Conservation (phyloP, 2,797 vertebrate genomes). For the Pelochelys cantorii region DNA sequence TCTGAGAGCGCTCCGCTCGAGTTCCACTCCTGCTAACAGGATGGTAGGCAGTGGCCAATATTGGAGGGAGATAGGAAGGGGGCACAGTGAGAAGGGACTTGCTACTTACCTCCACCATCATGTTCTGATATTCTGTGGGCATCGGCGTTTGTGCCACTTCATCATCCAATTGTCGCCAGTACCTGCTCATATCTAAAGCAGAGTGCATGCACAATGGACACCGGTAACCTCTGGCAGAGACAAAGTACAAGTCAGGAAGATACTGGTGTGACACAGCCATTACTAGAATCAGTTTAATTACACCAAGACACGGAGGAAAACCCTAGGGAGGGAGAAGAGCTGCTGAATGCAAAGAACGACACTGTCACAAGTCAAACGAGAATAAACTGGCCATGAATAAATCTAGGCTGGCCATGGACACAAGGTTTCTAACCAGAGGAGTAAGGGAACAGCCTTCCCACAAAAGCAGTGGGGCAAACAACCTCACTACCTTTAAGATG, state of each 20-base stretch:
- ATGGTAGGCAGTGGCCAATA: background rate
- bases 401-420: background rate
- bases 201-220: conserved; percentile 97
- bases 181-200: conserved; percentile 87
- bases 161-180: conserved; percentile 90
- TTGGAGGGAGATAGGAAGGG: background rate
- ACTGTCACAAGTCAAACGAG: background rate
- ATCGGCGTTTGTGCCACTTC: conserved; percentile 92
- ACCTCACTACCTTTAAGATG: background rate
- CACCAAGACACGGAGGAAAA: background rate
- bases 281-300: background rate
- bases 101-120: conserved; percentile 88
- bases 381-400: background rate
- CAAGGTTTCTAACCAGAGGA: background rate
- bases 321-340: background rate
- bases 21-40: background rate
- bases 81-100: background rate
- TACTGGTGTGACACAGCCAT: rapidly evolving
- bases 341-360: background rate
- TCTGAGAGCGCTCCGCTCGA: background rate
- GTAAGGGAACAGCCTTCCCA: background rate
- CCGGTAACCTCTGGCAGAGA: conserved; percentile 86
- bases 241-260: background rate
- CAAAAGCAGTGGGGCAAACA: background rate
- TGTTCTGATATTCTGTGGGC: conserved; percentile 92